Evolutionary conservation across 1,140 invertebrate genomes (phyloP), one percentile per base, ranked within the genome.

Genomic region (Leguminivora glycinivorella): DNA sequence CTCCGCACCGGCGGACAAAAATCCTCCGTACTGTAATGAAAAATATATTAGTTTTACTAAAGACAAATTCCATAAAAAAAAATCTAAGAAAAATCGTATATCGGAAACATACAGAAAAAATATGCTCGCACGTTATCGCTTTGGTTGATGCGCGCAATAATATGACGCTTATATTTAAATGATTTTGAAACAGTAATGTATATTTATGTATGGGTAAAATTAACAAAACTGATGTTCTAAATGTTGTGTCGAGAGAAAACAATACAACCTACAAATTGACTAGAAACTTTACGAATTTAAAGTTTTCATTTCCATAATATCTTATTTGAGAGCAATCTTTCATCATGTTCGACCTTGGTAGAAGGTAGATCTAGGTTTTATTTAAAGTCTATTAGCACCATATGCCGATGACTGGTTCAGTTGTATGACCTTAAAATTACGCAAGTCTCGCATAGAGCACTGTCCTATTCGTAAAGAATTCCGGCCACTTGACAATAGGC

Each of bases 361-460:
- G 14, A 60, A 17, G 9, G 12, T 25, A 60, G 29, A 63, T 22
- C 58, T 34, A 29, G 58, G 58, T 31, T 63, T 22, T 34, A 29
- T 63, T 63, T 31, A 63, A 29, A 63, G n/a, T 63, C 58, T 63
- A 63, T 63, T 63, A 63, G 29, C 58, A 63, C 58, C 29, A 63
- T 63, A 63, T 63, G 58, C 29, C 26, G 26, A 63, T 34, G 58
- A 63, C 26, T 63, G 58, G 17, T 63, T 63, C 58, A 29, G 58
- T 63, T 63, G 58, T 63, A 29, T 63, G 58, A 63, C 58, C 58
- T 63, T 63, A 63, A 29, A 29, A 29, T 63, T 63, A 25, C 58
- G 58, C 58, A 63, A 63, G 58, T 14, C 58, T 26, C 58, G 58
- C n/a, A 63, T 63, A 63, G 58, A 63, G 58, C 29, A 34, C 58